Conservation (phyloP, 2,888 invertebrate genomes). For the Prionchulus punctatus region DNA sequence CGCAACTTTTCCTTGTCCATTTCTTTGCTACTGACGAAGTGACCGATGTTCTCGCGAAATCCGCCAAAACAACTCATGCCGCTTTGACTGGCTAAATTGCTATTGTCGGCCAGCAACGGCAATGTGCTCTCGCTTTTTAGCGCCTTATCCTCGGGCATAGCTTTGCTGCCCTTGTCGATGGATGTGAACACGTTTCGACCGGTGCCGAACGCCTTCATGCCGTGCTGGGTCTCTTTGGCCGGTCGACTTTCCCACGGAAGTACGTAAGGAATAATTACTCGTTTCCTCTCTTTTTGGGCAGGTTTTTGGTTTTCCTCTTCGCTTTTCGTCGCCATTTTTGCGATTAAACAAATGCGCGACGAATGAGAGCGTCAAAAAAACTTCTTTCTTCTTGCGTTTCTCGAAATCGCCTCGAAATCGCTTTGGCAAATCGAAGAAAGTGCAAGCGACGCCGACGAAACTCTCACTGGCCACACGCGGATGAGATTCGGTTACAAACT, state of each 20-base stretch:
- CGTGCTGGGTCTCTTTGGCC: constrained; percentile 6
- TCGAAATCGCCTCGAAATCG: too few species aligned
- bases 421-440: too few species aligned
- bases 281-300: too few species aligned
- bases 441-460: too few species aligned
- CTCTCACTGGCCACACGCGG: too few species aligned
- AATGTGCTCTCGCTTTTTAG: constrained; percentile 7
- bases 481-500: too few species aligned
- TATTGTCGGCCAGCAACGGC: constrained; percentile 8
- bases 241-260: constrained; percentile 10
- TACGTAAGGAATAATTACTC: constrained; percentile 12
- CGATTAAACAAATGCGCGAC: too few species aligned
- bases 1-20: constrained; percentile 6
- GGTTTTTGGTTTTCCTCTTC: too few species aligned
- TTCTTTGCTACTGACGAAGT: not conserved
- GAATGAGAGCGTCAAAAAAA: too few species aligned
- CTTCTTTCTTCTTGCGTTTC: too few species aligned
- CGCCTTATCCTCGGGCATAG: not conserved
- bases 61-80: constrained; percentile 8
- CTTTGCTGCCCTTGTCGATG: constrained; percentile 6
- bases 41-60: not conserved
- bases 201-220: constrained; percentile 7
- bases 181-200: not conserved
- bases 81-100: constrained; percentile 5
- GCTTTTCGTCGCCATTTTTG: too few species aligned